These are phyloP conservation scores for Pseudocheirus occidentalis DNA, from an alignment of 2,797 vertebrate species.

Conservation along the genomic window DNA sequence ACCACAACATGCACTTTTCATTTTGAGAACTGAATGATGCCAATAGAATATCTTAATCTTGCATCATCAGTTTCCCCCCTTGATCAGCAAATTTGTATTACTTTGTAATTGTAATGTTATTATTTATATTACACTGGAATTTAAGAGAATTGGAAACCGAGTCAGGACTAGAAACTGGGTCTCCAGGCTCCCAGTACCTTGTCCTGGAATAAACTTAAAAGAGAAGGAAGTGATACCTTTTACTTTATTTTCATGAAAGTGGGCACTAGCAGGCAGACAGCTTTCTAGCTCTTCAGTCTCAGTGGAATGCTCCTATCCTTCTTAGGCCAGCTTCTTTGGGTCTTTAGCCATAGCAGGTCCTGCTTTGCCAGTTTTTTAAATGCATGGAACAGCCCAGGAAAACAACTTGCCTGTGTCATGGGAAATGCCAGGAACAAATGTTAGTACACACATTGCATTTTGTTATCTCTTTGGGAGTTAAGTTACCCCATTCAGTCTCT, in stretches of 20 bases:
- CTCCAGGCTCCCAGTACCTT: neutral
- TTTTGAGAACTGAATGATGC: slow-evolving; percentile 9
- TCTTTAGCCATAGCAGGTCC: slow-evolving; percentile 29
- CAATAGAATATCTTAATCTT: neutral
- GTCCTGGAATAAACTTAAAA: neutral
- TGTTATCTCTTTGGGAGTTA: slow-evolving; percentile 79
- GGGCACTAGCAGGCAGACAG: neutral
- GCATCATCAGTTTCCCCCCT: neutral
- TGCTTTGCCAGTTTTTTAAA: slow-evolving; percentile 46
- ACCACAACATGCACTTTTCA: neutral
- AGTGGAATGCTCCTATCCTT: neutral
- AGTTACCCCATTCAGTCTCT: slow-evolving; percentile 82
- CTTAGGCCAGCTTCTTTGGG: neutral
- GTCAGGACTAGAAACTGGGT: neutral
- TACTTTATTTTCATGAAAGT: neutral
- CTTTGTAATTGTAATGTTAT: neutral
- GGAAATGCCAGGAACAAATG: slow-evolving; percentile 86
- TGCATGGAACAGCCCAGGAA: slow-evolving; percentile 70
- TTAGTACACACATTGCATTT: slow-evolving; percentile 67
- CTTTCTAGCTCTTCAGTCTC: neutral
- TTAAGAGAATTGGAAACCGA: neutral
- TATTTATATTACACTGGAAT: slow-evolving; percentile 1
- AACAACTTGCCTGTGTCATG: slow-evolving; percentile 83
- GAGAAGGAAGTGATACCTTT: fast-evolving
- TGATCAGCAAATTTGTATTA: neutral